These are phyloP conservation scores for Jacana jacana DNA, from an alignment of 2,113 vertebrate species.

Conservation along the genomic window DNA sequence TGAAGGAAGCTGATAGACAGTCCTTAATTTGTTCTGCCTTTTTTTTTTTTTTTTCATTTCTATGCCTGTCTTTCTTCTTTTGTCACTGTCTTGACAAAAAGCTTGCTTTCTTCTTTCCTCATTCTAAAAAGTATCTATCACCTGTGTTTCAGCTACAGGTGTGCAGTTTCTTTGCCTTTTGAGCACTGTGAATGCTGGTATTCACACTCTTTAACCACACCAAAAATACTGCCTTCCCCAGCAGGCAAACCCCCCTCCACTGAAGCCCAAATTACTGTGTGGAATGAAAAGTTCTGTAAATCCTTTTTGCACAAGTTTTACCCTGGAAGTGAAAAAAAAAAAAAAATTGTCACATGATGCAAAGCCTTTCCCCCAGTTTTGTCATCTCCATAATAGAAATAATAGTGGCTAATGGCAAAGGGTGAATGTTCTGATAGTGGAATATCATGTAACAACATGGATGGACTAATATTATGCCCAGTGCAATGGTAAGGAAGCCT, in stretches of 20 bases:
- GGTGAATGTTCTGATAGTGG: neutral
- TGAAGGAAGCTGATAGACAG: neutral
- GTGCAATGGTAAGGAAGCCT: neutral
- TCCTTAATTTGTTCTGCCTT: neutral
- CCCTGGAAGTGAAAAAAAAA: neutral
- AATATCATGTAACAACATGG: neutral
- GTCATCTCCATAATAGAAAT: neutral
- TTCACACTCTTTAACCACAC: neutral
- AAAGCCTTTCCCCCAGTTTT: neutral
- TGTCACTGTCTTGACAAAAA: neutral
- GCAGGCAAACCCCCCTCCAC: neutral
- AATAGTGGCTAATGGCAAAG: rapidly evolving
- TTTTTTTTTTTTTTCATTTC: neutral
- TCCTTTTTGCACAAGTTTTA: neutral
- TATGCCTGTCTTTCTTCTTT: neutral
- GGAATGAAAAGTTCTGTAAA: neutral
- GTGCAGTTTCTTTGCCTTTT: neutral
- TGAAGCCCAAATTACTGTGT: neutral
- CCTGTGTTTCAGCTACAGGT: neutral
- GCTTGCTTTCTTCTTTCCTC: neutral
- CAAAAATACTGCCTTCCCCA: neutral
- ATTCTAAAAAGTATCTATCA: neutral
- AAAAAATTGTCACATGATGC: neutral
- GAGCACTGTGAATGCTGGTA: neutral
- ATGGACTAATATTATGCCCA: neutral